Percentiles rank a stretch among this genome's conserved stretches.
These are phyloP conservation scores for Orchestes rusci DNA, from an alignment of 2,888 invertebrate species.

Conservation along the genomic window DNA sequence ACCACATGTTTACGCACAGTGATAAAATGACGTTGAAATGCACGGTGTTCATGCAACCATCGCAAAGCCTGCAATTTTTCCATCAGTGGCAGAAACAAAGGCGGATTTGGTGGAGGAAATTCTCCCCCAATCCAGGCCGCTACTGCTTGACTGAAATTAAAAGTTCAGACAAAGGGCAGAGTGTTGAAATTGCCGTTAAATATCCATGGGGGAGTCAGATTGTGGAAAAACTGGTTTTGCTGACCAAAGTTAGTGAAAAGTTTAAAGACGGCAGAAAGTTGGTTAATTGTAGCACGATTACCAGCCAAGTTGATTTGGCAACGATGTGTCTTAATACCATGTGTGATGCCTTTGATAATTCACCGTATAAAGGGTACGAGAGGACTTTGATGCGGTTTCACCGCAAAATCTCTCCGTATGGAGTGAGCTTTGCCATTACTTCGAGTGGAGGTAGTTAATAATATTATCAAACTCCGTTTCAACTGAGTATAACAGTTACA, in stretches of 20 bases:
- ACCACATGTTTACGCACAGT: too few species aligned
- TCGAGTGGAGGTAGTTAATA: conserved; percentile 5
- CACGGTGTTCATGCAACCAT: conserved; percentile 44
- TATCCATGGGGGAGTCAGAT: conserved; percentile 56
- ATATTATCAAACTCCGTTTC: conserved; percentile 1
- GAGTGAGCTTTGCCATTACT: conserved; percentile 58
- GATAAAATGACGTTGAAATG: conserved; percentile 38
- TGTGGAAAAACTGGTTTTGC: conserved; percentile 55
- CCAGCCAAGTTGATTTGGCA: conserved; percentile 48
- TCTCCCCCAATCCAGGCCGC: conserved; percentile 64
- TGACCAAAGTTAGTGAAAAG: conserved; percentile 31
- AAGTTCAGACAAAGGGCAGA: conserved; percentile 41
- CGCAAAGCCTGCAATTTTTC: conserved; percentile 56
- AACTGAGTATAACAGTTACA: conserved; percentile 25
- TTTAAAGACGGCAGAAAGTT: conserved; percentile 40
- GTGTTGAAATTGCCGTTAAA: conserved; percentile 56
- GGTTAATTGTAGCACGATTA: conserved; percentile 41
- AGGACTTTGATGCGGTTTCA: conserved; percentile 54
- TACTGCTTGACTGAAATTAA: conserved; percentile 57
- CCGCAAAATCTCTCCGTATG: conserved; percentile 68
- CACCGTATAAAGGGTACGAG: conserved; percentile 42
- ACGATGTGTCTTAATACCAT: conserved; percentile 50
- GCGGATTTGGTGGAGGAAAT: conserved; percentile 81
- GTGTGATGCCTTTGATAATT: conserved; percentile 52
- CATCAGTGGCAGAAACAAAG: conserved; percentile 70